Percentiles rank a stretch among this genome's conserved stretches.
phyloP scores from a whole-genome alignment of 2,888 invertebrate species.

The Bimastos eiseni region DNA sequence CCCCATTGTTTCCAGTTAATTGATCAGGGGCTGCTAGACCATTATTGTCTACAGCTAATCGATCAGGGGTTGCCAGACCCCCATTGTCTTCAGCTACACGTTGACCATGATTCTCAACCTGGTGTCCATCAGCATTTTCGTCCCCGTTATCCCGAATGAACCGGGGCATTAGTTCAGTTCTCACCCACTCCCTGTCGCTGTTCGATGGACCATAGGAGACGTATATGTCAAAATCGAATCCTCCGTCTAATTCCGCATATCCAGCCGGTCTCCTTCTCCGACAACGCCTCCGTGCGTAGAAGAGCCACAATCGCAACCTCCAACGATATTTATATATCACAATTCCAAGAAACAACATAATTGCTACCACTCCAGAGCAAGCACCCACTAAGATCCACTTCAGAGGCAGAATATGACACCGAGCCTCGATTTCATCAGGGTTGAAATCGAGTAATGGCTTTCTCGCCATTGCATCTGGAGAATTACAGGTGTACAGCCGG shows the following conservation, averaged over 20 bases:
- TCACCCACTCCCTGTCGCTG: not conserved
- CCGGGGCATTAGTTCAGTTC: not conserved
- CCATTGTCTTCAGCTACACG: not conserved
- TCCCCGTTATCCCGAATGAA: not conserved
- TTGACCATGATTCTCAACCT: not conserved
- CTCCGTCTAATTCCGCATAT: not conserved
- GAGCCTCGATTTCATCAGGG: not conserved
- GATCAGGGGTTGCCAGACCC: not conserved
- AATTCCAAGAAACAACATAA: not conserved
- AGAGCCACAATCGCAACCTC: not conserved
- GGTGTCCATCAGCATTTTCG: not conserved
- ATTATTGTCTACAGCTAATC: not conserved
- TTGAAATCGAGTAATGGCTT: slow-evolving; percentile 1
- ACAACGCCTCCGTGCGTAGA: not conserved
- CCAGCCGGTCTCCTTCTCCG: not conserved
- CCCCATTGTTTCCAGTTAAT: not conserved
- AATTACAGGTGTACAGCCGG: not conserved
- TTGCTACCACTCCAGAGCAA: not conserved
- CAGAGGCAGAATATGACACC: not conserved
- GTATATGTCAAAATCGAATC: not conserved
- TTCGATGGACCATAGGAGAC: not conserved
- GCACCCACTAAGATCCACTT: not conserved
- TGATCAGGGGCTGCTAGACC: not conserved
- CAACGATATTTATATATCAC: not conserved
- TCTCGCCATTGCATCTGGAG: not conserved